Conservation (phyloP, 1,140 invertebrate species). For the Agrypnia vestita region DNA sequence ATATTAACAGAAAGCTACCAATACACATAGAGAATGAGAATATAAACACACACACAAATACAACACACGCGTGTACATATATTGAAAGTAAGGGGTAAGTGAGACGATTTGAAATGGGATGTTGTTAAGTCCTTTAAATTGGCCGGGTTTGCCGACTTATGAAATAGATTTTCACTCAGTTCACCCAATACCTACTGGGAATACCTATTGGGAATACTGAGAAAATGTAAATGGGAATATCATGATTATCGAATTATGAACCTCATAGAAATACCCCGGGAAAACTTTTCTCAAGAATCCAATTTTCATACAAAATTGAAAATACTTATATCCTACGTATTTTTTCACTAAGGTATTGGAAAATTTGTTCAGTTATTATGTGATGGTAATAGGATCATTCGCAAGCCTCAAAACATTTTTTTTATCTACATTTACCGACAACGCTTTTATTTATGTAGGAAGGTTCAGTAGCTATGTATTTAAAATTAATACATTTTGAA, state of each 20-base stretch:
- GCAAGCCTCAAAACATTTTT: no score
- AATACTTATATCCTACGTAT: no score
- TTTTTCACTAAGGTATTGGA: no score
- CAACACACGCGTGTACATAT: not conserved
- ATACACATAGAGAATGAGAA: slow-evolving; percentile 2
- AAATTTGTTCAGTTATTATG: no score
- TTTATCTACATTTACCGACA: no score
- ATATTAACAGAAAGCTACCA: slow-evolving; percentile 37
- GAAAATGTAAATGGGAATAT: slow-evolving; percentile 18
- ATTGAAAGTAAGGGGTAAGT: not conserved
- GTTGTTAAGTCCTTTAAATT: slow-evolving; percentile 21
- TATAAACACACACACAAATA: not conserved
- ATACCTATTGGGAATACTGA: no score
- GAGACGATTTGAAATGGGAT: slow-evolving; percentile 8
- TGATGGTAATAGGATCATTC: no score
- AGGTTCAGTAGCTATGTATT: no score
- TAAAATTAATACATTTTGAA: no score
- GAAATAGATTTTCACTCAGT: not conserved
- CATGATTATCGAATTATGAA: not conserved
- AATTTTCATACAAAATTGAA: not conserved
- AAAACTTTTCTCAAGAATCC: not conserved
- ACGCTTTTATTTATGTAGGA: no score
- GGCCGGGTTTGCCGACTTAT: slow-evolving; percentile 5
- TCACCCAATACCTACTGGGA: no score
- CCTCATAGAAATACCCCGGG: not conserved